A percentile compares a stretch with the other conserved stretches of the same genome.
Conservation (phyloP, 2,797 vertebrate genomes). For the Lateolabrax maculatus region DNA sequence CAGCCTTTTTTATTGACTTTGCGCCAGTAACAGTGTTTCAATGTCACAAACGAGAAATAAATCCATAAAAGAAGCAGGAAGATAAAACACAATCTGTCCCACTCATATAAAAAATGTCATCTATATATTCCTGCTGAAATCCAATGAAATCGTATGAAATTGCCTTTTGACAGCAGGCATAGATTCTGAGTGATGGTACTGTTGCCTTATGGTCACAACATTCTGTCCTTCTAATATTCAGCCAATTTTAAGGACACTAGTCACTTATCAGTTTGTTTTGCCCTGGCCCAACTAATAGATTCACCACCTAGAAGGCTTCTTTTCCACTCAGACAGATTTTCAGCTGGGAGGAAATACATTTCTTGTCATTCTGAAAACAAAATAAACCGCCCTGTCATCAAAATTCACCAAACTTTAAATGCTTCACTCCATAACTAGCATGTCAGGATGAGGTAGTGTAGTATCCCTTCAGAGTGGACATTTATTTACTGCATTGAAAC, state of each 20-base stretch:
- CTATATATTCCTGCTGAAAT: constrained; percentile 10
- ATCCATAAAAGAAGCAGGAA: constrained; percentile 13
- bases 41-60: constrained; percentile 10
- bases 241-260: constrained; percentile 22
- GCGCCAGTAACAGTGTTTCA: constrained; percentile 9
- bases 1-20: constrained; percentile 6
- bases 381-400: background rate
- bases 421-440: background rate
- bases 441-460: background rate
- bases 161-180: background rate
- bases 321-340: background rate
- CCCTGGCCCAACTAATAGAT: background rate
- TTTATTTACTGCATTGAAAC: background rate
- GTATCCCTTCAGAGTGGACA: background rate
- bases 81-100: constrained; percentile 21
- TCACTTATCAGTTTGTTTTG: constrained; percentile 25
- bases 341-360: background rate
- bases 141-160: constrained; percentile 3
- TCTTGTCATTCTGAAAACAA: constrained; percentile 1
- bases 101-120: background rate
- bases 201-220: constrained; percentile 7
- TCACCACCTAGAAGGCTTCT: background rate
- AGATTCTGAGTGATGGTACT: constrained; percentile 12
- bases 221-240: constrained; percentile 25
- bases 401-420: background rate